Conservation (phyloP, 2,888 invertebrate species). For the Scaptodrosophila latifasciaeformis region DNA sequence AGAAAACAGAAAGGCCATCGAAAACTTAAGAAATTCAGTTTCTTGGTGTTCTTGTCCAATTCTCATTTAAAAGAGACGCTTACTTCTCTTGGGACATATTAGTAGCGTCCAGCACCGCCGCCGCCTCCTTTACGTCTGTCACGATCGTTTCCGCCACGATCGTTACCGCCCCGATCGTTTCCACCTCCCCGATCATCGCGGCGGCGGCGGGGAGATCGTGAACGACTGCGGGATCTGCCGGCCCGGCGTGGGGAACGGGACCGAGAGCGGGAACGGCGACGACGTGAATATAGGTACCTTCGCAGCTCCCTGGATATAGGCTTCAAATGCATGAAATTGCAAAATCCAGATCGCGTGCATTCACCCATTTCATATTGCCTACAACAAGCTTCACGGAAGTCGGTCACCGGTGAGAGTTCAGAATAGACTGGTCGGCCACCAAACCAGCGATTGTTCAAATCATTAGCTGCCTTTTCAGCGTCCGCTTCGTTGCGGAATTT, state of each 20-base stretch:
- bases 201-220: constrained; percentile 54
- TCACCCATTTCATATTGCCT: constrained; percentile 99
- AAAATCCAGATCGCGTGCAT: constrained; percentile 98
- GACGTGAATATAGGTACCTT: constrained; percentile 86
- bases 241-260: constrained; percentile 73
- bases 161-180: constrained; percentile 41
- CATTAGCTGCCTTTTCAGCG: constrained; percentile 97
- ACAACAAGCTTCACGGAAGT: constrained; percentile 99
- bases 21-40: constrained; percentile 39
- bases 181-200: constrained; percentile 53
- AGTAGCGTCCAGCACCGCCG: constrained; percentile 43
- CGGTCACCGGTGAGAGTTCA: constrained; percentile 98
- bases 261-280: constrained; percentile 76
- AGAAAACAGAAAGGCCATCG: constrained; percentile 16
- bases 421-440: constrained; percentile 98
- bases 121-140: constrained; percentile 47
- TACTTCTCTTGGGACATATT: constrained; percentile 15
- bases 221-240: constrained; percentile 72
- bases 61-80: constrained; percentile 16
- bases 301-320: constrained; percentile 96
- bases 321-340: constrained; percentile 99
- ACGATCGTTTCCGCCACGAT: constrained; percentile 46
- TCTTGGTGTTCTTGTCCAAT: constrained; percentile 36
- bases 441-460: constrained; percentile 99
- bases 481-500: constrained; percentile 99